A percentile compares a stretch with the other conserved stretches of the same genome.
phyloP scores from a whole-genome alignment of 1,140 invertebrate genomes.

The Halesus radiatus region DNA sequence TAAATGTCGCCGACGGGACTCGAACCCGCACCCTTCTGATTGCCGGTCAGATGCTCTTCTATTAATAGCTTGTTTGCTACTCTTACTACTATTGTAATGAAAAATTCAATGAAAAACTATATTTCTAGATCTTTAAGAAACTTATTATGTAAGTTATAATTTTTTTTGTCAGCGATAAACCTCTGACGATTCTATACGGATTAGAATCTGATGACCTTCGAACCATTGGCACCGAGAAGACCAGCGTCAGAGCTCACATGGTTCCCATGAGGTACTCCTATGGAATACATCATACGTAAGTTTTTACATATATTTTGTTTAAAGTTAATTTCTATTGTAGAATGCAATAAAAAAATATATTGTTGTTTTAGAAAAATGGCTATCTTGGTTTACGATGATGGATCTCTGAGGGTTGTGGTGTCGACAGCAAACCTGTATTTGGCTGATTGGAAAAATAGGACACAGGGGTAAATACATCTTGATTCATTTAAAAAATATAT shows the following conservation, averaged over 20 bases:
- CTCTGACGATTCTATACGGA: constrained; percentile 85
- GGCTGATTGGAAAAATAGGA: constrained; percentile 94
- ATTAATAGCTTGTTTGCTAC: too few species aligned
- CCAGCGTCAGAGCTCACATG: constrained; percentile 77
- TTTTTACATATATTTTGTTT: too few species aligned
- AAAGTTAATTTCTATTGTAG: too few species aligned
- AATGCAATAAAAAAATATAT: too few species aligned
- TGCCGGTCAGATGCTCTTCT: too few species aligned
- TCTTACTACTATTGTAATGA: too few species aligned
- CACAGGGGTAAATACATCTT: constrained; percentile 80
- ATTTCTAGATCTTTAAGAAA: too few species aligned
- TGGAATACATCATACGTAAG: constrained; percentile 91
- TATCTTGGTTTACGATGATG: constrained; percentile 86
- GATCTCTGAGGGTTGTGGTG: constrained; percentile 86
- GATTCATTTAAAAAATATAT: too few species aligned
- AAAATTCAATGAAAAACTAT: too few species aligned
- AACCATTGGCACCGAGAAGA: constrained; percentile 69
- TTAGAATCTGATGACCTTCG: constrained; percentile 76
- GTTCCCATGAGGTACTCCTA: constrained; percentile 84
- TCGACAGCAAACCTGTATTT: constrained; percentile 94
- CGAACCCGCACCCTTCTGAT: too few species aligned
- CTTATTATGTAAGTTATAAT: too few species aligned
- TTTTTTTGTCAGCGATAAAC: constrained; percentile 73
- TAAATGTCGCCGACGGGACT: too few species aligned
- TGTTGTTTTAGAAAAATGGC: constrained; percentile 87